These are phyloP conservation scores for Graptemys geographica DNA, from an alignment of 2,797 vertebrate species.

Conservation along the genomic window DNA sequence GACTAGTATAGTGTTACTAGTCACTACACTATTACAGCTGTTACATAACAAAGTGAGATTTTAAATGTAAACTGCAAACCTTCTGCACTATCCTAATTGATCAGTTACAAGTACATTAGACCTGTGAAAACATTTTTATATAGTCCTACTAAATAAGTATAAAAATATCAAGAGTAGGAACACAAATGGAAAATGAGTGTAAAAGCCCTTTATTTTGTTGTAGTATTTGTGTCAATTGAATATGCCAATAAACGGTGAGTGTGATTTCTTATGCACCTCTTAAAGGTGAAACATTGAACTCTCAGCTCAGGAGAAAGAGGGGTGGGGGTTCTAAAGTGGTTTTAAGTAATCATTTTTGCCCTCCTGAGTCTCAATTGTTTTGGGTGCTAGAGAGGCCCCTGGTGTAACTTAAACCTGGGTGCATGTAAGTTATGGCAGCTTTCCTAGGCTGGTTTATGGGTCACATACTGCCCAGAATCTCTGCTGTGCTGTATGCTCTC, in stretches of 20 bases:
- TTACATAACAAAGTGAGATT: too few species aligned
- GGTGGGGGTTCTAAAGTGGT: background rate
- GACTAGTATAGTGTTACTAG: background rate
- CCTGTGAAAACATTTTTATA: background rate
- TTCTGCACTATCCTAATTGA: background rate
- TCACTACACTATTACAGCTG: background rate
- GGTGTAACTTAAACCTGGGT: background rate
- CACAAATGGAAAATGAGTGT: background rate
- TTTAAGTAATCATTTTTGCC: background rate
- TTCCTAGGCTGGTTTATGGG: background rate
- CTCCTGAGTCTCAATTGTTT: background rate
- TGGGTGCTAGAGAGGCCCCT: background rate
- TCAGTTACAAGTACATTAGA: background rate
- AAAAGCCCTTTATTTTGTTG: background rate
- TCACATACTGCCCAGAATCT: too few species aligned
- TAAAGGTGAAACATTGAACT: background rate
- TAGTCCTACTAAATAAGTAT: background rate
- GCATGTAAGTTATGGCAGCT: background rate
- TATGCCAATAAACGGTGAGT: background rate
- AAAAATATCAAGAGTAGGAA: background rate
- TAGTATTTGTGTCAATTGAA: background rate
- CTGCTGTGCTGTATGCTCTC: too few species aligned
- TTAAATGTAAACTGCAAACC: background rate
- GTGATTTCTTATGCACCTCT: background rate
- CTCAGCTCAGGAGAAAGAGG: background rate